Evolutionary conservation across 1,140 invertebrate species (phyloP).

Genomic region (Octopus bimaculoides): DNA sequence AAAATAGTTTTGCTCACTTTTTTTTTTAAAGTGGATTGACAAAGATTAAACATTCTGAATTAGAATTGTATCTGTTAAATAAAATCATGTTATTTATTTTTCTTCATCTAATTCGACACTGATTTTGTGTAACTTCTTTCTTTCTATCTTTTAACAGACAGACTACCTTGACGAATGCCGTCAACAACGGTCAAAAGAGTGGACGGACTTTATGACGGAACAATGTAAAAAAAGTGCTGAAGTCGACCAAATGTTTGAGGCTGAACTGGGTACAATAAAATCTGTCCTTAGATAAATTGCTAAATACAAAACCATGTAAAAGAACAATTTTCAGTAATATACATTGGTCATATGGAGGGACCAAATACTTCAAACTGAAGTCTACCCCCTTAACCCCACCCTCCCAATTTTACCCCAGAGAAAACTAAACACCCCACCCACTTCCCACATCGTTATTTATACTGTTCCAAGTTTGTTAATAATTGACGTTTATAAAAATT

Average conservation of each 20-base stretch:
- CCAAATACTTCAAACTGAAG: background rate
- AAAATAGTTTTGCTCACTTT: too few species aligned
- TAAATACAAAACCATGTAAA: background rate
- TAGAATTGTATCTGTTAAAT: too few species aligned
- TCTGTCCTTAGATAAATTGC: constrained; percentile 23
- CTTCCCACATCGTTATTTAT: too few species aligned
- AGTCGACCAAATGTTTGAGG: constrained; percentile 30
- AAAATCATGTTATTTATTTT: too few species aligned
- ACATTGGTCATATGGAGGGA: background rate
- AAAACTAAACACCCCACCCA: too few species aligned
- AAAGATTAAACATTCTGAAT: too few species aligned
- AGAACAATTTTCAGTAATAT: background rate
- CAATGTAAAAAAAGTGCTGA: constrained; percentile 33
- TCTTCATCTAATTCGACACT: too few species aligned
- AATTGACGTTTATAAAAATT: too few species aligned
- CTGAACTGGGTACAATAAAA: constrained; percentile 27
- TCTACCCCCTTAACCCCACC: too few species aligned
- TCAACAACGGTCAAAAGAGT: constrained; percentile 22
- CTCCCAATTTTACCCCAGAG: too few species aligned
- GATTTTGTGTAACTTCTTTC: background rate
- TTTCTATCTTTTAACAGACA: constrained; percentile 22
- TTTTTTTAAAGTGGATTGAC: too few species aligned
- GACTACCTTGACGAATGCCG: constrained; percentile 27
- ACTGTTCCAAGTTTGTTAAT: too few species aligned
- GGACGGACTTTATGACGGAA: constrained; percentile 31